These are phyloP conservation scores for Limanda limanda DNA, from an alignment of 2,113 vertebrate genomes.

Conservation along the genomic window DNA sequence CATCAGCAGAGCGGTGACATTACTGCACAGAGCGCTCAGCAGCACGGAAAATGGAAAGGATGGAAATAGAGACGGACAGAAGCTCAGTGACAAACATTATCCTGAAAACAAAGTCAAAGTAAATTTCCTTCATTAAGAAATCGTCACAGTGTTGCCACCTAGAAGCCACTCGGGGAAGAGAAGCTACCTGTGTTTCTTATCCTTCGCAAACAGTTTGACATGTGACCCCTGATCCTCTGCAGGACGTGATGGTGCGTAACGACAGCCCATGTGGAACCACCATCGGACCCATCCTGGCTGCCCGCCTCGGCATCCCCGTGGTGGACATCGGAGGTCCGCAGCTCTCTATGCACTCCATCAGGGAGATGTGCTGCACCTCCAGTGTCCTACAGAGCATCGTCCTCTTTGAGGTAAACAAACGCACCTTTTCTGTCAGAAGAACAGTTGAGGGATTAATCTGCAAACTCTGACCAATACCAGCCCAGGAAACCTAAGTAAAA, in stretches of 20 bases:
- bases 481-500: no score
- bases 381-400: conserved; percentile 91
- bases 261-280: conserved; percentile 93
- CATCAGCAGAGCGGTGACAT: not conserved
- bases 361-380: conserved; percentile 96
- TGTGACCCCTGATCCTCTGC: not conserved
- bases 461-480: no score
- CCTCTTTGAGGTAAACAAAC: conserved; percentile 90
- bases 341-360: conserved; percentile 98
- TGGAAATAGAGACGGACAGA: no score
- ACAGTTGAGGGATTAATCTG: not conserved
- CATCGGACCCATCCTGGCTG: conserved; percentile 94
- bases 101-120: not conserved
- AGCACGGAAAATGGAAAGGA: no score
- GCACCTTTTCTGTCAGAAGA: not conserved
- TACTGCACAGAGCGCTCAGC: no score
- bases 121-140: no score
- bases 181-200: not conserved
- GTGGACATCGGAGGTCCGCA: conserved; percentile 93
- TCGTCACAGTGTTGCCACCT: no score
- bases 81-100: no score
- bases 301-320: conserved; percentile 91
- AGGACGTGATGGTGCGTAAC: conserved; percentile 98
- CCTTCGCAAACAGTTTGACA: not conserved
- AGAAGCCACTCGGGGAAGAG: no score